phyloP scores from a whole-genome alignment of 2,113 vertebrate species.

The Crotophaga sulcirostris region DNA sequence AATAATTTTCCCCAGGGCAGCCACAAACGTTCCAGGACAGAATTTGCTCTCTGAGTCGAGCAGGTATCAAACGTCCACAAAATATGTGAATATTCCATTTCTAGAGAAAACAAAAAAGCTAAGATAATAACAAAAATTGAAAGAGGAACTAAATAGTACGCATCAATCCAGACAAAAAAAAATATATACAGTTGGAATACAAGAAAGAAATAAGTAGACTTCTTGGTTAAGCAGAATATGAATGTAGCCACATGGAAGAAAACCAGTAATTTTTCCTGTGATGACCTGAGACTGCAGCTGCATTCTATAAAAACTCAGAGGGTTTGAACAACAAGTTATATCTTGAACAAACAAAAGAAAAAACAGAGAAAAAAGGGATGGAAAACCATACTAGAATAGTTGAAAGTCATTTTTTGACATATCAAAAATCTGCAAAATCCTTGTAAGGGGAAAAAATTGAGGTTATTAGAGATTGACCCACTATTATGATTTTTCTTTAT shows the following conservation, averaged over 20 bases:
- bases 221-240: background rate
- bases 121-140: background rate
- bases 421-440: background rate
- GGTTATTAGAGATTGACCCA: background rate
- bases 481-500: background rate
- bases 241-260: background rate
- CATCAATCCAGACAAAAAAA: background rate
- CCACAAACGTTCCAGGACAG: background rate
- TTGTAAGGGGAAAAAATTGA: background rate
- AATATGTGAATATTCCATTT: background rate
- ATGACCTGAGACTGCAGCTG: background rate
- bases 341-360: background rate
- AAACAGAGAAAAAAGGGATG: background rate
- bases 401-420: background rate
- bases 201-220: background rate
- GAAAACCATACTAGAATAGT: background rate
- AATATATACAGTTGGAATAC: background rate
- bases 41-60: background rate
- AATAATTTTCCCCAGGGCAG: background rate
- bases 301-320: background rate
- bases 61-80: background rate
- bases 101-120: background rate
- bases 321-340: background rate
- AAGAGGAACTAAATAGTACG: background rate
- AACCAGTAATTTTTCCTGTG: background rate